Evolutionary conservation across 2,888 invertebrate species (phyloP).

Genomic region (Lypha dubia): DNA sequence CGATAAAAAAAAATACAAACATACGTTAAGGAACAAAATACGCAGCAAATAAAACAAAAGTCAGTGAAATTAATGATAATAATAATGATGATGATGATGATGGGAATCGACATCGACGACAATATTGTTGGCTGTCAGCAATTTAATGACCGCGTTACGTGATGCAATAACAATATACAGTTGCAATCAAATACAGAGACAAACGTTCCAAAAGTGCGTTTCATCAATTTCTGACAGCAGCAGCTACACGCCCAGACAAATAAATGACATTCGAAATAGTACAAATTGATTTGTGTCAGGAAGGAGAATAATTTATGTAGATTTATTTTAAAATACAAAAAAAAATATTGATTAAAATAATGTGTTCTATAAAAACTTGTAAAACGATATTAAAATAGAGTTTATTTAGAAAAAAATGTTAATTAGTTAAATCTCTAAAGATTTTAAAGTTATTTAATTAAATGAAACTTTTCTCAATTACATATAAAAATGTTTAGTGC

Average conservation of each 20-base stretch:
- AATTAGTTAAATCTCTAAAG: too few species aligned
- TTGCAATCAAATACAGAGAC: slow-evolving; percentile 54
- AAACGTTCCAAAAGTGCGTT: slow-evolving; percentile 56
- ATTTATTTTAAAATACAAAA: slow-evolving; percentile 41
- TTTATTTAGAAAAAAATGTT: background rate
- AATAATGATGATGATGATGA: slow-evolving; percentile 45
- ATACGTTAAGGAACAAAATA: slow-evolving; percentile 21
- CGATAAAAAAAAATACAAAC: background rate
- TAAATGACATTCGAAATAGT: slow-evolving; percentile 55
- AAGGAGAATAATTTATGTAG: slow-evolving; percentile 51
- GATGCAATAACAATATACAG: slow-evolving; percentile 56
- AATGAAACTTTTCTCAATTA: too few species aligned
- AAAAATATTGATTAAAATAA: slow-evolving; percentile 30
- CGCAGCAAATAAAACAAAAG: slow-evolving; percentile 39
- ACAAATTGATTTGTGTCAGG: slow-evolving; percentile 43
- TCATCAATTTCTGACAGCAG: slow-evolving; percentile 49
- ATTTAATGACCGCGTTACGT: slow-evolving; percentile 74
- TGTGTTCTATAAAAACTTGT: slow-evolving; percentile 1
- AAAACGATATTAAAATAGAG: too few species aligned
- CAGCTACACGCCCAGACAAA: slow-evolving; percentile 43
- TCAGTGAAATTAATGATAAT: slow-evolving; percentile 53
- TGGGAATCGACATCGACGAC: slow-evolving; percentile 68
- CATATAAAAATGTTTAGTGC: too few species aligned
- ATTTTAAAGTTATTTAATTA: too few species aligned
- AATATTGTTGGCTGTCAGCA: slow-evolving; percentile 71